Conservation (phyloP, 2,797 vertebrate species). For the Enteromius paludinosus region DNA sequence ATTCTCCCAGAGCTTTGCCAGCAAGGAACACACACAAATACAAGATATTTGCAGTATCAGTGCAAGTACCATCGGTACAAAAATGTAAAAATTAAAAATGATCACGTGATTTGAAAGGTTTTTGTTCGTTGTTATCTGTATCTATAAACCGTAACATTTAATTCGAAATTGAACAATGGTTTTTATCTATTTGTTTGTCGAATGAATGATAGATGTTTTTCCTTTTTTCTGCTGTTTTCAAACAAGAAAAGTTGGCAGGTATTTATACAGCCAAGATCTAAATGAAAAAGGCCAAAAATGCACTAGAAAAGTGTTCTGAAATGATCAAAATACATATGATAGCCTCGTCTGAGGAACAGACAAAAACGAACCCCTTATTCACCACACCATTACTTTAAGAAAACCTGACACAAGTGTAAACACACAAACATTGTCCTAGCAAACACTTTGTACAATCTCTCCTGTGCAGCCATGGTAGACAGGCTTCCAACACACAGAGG, state of each 20-base stretch:
- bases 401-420: constrained; percentile 2
- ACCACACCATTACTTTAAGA: constrained; percentile 2
- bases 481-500: constrained; percentile 48
- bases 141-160: not conserved
- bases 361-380: not conserved
- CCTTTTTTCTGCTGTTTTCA: not conserved
- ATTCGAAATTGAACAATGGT: not conserved
- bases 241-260: not conserved
- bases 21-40: constrained; percentile 21
- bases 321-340: not conserved
- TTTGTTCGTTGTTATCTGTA: not conserved
- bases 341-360: not conserved
- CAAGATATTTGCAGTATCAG: not conserved
- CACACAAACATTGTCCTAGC: constrained; percentile 31
- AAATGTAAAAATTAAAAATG: not conserved
- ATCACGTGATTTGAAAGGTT: not conserved
- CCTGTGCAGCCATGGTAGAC: constrained; percentile 45
- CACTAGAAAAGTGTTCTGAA: not conserved
- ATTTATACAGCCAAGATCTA: not conserved
- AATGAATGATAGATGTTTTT: not conserved
- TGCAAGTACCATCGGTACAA: not conserved
- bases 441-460: constrained; percentile 52
- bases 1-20: constrained; percentile 45
- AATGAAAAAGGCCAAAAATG: not conserved
- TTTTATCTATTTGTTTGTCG: not conserved